Conservation (phyloP, 2,113 vertebrate genomes). For the Parus major region DNA sequence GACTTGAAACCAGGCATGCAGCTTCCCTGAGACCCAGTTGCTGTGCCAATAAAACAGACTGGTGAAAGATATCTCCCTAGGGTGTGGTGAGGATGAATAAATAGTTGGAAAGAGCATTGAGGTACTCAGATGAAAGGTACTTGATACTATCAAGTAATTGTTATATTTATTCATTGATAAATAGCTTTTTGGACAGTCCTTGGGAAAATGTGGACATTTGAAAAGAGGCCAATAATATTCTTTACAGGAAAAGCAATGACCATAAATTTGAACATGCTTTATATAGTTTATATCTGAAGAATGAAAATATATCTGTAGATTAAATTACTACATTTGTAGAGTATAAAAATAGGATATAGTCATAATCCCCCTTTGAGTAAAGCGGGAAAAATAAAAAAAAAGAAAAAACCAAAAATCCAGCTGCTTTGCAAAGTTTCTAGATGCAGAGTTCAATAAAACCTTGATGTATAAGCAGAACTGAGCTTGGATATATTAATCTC, state of each 20-base stretch:
- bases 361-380: slow-evolving; percentile 42
- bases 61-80: neutral
- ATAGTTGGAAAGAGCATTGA: slow-evolving; percentile 17
- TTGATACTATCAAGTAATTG: slow-evolving; percentile 36
- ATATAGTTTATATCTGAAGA: slow-evolving; percentile 54
- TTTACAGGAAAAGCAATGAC: slow-evolving; percentile 42
- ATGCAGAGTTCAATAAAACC: slow-evolving; percentile 67
- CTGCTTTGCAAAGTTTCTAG: slow-evolving; percentile 52
- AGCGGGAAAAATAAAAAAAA: neutral
- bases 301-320: slow-evolving; percentile 47
- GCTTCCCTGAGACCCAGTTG: neutral
- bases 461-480: slow-evolving; percentile 67
- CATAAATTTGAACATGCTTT: slow-evolving; percentile 54
- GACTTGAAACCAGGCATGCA: neutral
- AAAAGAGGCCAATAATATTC: slow-evolving; percentile 38
- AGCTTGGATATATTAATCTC: slow-evolving; percentile 68
- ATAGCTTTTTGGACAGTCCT: neutral
- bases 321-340: slow-evolving; percentile 53
- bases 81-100: neutral
- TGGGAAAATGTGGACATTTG: slow-evolving; percentile 54
- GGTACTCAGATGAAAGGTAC: slow-evolving; percentile 24
- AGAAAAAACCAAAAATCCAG: slow-evolving; percentile 15
- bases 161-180: slow-evolving; percentile 41
- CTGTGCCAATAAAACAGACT: neutral
- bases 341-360: slow-evolving; percentile 60